Percentiles rank a stretch among this genome's conserved stretches.
These are phyloP conservation scores for Platycnemis pennipes DNA, from an alignment of 2,888 invertebrate genomes.

Conservation along the genomic window DNA sequence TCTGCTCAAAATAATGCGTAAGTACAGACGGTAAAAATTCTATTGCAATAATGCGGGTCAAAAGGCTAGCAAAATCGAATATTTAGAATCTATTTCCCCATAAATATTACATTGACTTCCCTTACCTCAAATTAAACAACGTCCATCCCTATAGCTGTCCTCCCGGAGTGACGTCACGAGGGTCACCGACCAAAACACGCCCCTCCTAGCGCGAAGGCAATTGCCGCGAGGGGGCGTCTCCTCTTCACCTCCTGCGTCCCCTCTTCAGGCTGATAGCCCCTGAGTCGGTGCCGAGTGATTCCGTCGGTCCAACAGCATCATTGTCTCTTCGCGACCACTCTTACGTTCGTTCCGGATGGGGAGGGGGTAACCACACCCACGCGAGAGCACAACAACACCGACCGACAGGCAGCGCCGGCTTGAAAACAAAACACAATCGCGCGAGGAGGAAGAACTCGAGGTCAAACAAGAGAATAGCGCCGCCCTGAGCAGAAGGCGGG, in stretches of 20 bases:
- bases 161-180: background rate
- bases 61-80: no score
- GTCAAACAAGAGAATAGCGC: slow-evolving; percentile 9
- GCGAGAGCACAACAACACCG: background rate
- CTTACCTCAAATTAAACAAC: background rate
- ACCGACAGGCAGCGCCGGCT: background rate
- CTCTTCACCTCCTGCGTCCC: background rate
- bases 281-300: background rate
- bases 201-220: background rate
- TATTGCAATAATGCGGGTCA: no score
- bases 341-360: background rate
- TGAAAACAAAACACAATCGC: background rate
- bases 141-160: background rate
- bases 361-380: background rate
- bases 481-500: background rate
- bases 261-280: background rate
- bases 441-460: background rate
- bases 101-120: no score
- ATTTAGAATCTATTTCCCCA: no score
- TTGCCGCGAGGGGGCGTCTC: background rate
- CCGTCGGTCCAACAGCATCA: background rate
- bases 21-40: no score
- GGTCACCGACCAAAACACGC: background rate
- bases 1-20: no score
- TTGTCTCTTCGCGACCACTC: background rate